Evolutionary conservation across 2,113 vertebrate species (phyloP), one percentile per base, ranked within the genome.

Genomic region (Equus quagga): DNA sequence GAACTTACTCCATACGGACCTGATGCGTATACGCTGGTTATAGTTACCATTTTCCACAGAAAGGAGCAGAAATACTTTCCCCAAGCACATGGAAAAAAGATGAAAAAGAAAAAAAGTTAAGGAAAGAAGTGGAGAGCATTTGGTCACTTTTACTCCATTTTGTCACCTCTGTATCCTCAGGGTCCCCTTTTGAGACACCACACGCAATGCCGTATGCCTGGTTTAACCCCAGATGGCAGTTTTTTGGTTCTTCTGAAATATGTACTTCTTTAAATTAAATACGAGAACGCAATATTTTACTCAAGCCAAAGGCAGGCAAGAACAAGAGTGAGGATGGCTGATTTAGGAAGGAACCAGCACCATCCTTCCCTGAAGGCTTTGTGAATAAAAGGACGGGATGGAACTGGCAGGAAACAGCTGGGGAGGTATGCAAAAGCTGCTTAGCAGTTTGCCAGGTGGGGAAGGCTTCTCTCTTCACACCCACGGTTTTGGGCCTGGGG

Each of bases 211-310:
- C 10, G 0, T 8, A 6, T 0, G 15, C 89, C 26, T 28, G 17
- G 21, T 82, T 58, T 64, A 80, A 75, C 51, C 23, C 64, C 33
- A 18, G 1, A 24, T 0, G 19, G 76, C 44, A 67, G 65, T 4
- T 31, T 93, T 76, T n/a, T 23, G 49, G 19, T 51, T 73, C 89
- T 84, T 88, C 41, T 86, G 69, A 95, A 97, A 91, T n/a, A 26
- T 41, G 62, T 56, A 4, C 69, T 89, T 94, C 56, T 69, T 89
- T 83, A 80, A 87, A 54, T 36, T 83, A 75, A 96, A 89, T 21
- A 76, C 1, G 88, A 91, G 49, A 92, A 97, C 18, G 44, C 8
- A 58, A 21, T 28, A 62, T 70, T 86, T 85, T 81, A 92, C n/a
- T 79, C 72, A 64, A 86, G 60, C 67, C 88, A 65, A 78, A 82